These are phyloP conservation scores for Tragelaphus strepsiceros DNA, from an alignment of 2,113 vertebrate genomes.

Conservation along the genomic window DNA sequence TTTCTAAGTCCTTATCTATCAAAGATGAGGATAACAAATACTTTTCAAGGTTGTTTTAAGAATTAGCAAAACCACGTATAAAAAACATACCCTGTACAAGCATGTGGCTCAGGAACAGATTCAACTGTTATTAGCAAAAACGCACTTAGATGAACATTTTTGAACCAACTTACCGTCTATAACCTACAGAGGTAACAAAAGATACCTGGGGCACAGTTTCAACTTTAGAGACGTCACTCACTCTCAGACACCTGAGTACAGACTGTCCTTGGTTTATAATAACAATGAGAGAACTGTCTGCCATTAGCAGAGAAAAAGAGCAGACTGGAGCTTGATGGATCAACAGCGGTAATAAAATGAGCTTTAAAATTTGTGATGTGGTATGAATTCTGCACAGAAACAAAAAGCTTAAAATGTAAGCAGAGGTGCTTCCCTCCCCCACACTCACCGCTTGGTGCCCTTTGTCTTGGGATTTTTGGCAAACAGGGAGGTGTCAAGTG, in stretches of 20 bases:
- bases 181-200: background rate
- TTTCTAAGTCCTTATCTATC: background rate
- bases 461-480: conserved; percentile 98
- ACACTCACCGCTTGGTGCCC: conserved; percentile 92
- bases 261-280: background rate
- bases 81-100: background rate
- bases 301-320: background rate
- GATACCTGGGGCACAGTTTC: background rate
- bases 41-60: background rate
- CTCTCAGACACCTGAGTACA: background rate
- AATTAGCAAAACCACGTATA: background rate
- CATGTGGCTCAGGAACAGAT: background rate
- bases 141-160: background rate
- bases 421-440: background rate
- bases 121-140: background rate
- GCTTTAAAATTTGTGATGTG: background rate
- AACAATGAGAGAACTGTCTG: background rate
- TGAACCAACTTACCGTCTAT: background rate
- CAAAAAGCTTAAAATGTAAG: background rate
- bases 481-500: conserved; percentile 93
- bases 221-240: background rate
- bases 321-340: background rate
- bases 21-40: background rate
- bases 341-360: background rate
- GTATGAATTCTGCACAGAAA: background rate